These are phyloP conservation scores for Chrysopilus asiliformis DNA, from an alignment of 2,888 invertebrate genomes.

Conservation along the genomic window DNA sequence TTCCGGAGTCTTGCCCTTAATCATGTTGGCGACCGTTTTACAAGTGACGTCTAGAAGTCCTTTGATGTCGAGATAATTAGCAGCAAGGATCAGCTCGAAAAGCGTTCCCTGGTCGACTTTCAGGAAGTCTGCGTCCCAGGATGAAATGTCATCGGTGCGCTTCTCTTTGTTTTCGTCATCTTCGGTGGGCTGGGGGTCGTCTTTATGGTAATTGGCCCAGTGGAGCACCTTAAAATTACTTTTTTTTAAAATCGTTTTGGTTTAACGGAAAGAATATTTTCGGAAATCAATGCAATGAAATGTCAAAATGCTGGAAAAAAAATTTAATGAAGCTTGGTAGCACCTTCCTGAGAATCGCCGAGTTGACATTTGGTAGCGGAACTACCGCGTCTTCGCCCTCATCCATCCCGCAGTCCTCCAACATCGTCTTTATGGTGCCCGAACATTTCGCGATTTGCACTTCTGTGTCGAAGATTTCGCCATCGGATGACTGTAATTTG, in stretches of 20 bases:
- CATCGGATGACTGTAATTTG: constrained; percentile 88
- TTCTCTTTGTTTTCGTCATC: constrained; percentile 97
- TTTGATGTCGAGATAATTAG: constrained; percentile 93
- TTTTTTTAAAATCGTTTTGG: too few species aligned
- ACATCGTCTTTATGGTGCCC: constrained; percentile 95
- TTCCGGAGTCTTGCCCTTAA: constrained; percentile 95
- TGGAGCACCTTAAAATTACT: too few species aligned
- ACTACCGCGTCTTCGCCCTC: constrained; percentile 90
- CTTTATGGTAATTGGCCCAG: constrained; percentile 88
- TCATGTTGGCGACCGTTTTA: constrained; percentile 97
- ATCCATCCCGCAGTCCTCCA: constrained; percentile 86
- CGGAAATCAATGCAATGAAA: too few species aligned
- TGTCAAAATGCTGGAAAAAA: too few species aligned
- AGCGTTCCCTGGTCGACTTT: constrained; percentile 97
- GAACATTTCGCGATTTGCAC: constrained; percentile 96
- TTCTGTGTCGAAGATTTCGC: constrained; percentile 90
- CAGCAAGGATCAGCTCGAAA: constrained; percentile 91
- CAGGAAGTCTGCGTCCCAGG: constrained; percentile 98
- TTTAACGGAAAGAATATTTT: too few species aligned
- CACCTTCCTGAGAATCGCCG: constrained; percentile 89
- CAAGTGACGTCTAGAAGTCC: constrained; percentile 94
- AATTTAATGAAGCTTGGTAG: too few species aligned
- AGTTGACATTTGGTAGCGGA: constrained; percentile 93
- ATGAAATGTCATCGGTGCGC: constrained; percentile 96
- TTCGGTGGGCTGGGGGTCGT: constrained; percentile 90